Conservation (phyloP, 2,113 vertebrate species). For the Mustelus asterias region DNA sequence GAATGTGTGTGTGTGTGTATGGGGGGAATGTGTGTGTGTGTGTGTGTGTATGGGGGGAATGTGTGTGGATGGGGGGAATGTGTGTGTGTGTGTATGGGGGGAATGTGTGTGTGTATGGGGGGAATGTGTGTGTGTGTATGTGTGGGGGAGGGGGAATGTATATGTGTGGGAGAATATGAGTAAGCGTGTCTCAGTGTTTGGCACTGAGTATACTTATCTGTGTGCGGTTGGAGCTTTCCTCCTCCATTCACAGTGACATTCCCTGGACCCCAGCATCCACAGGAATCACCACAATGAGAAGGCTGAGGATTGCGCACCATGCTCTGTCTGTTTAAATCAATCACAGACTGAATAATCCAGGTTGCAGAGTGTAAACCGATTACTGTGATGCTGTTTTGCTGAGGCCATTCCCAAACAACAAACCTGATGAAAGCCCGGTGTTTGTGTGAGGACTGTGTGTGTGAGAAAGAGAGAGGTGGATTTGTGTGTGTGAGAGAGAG, state of each 20-base stretch:
- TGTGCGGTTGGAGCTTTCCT: background rate
- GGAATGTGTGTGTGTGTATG: no score
- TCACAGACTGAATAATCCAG: background rate
- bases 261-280: background rate
- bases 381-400: background rate
- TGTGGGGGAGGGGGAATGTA: no score
- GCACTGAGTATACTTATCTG: background rate
- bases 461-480: no score
- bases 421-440: background rate
- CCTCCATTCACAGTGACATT: background rate
- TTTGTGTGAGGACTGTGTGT: background rate
- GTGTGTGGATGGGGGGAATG: no score
- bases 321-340: background rate
- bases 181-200: background rate
- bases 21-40: no score
- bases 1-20: no score
- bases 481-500: no score
- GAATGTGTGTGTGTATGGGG: no score
- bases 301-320: background rate
- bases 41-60: no score
- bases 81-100: no score
- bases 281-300: background rate
- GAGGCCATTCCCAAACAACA: background rate
- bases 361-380: slow-evolving; percentile 13
- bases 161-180: background rate